Base-by-base conservation (phyloP, 2,113 vertebrate species). In the Cynoglossus semilaevis region DNA sequence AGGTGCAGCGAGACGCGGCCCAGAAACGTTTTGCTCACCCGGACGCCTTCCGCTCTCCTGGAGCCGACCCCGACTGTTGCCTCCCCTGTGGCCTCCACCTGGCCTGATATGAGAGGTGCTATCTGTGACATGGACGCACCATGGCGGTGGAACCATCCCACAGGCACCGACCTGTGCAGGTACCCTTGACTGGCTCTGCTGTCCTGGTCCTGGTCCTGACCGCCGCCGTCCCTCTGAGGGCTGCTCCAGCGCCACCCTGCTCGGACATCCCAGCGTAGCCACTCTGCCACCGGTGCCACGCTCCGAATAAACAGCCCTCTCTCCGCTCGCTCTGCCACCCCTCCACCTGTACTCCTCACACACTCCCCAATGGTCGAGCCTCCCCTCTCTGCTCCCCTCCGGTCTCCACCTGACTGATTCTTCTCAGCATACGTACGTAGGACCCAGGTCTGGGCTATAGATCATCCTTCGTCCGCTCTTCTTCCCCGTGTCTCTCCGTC, bases 201-300 rank as follows among this genome's bases (percentile, higher is more conserved):
- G 53, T 78, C 77, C 61, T 74, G 70, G 50, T 50, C 56, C 22
- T 11, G 55, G 56, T 29, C 22, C 22, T 11, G 55, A 53, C 58
- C 12, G 16, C 29, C 63, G 63, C 61, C 52, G 56, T 84, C 77
- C 64, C 77, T 76, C 72, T 82, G 84, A 16, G 85, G 83, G 43
- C 82, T 84, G 67, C 85, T 70, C 79, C 76, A 83, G 52, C 82
- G 81, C 84, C 84, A 84, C 62, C 87, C 85, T 75, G 84, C 85
- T 59, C 80, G 68, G 79, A 83, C 88, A 87, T 85, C 88, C 85
- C 85, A 87, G 82, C 85, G 85, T 37, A 88, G 81, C 88, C 88
- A 87, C 86, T 88, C 86, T 81, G 80, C 86, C 82, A 88, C 83
- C 62, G 83, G 84, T 80, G 85, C 84, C 80, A 84, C 83, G 64